Percentiles rank a stretch among this genome's conserved stretches.
Evolutionary conservation across 2,797 vertebrate genomes (phyloP).

Genomic region (Gallinago solitaria): DNA sequence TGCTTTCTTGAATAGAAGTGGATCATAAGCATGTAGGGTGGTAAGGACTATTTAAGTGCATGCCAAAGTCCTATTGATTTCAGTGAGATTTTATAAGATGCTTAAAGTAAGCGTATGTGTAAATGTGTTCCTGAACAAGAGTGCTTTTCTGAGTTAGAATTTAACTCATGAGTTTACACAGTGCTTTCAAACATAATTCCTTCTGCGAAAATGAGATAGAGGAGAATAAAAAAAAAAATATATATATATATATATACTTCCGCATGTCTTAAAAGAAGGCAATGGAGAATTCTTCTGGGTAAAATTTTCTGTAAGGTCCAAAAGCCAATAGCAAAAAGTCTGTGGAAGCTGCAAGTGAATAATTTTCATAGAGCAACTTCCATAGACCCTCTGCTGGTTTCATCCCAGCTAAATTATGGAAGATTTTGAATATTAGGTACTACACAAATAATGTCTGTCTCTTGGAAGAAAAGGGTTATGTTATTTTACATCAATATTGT

Average conservation of each 20-base stretch:
- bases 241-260: background rate
- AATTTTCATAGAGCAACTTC: background rate
- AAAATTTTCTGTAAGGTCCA: background rate
- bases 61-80: conserved; percentile 63
- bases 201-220: background rate
- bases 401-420: background rate
- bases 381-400: background rate
- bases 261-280: background rate
- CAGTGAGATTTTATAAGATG: conserved; percentile 37
- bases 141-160: background rate
- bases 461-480: background rate
- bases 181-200: background rate
- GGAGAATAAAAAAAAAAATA: background rate
- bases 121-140: conserved; percentile 16
- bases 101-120: background rate
- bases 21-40: conserved; percentile 58
- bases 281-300: background rate
- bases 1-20: conserved; percentile 61
- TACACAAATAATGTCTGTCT: background rate
- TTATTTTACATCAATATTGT: background rate
- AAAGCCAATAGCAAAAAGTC: background rate
- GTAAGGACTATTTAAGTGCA: conserved; percentile 44
- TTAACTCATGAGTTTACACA: background rate
- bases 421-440: background rate
- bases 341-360: background rate